phyloP scores from a whole-genome alignment of 92 coral and sea anemone genomes.

The Parazoanthus darwini region DNA sequence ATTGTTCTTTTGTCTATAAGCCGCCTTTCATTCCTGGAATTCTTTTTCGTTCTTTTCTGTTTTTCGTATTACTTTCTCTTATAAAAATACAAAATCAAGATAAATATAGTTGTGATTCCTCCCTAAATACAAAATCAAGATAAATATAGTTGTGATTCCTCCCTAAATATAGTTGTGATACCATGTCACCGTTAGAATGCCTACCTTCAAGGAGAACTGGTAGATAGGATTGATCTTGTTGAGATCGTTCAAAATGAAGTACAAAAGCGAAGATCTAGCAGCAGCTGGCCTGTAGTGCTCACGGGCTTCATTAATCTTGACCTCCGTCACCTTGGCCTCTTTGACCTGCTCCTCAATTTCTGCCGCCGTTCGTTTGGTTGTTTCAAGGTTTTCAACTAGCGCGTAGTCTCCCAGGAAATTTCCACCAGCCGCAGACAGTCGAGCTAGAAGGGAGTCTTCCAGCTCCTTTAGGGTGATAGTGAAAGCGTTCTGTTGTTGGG shows the following conservation, averaged over 20 bases:
- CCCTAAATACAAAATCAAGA: background rate
- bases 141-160: too few species aligned
- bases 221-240: conserved; percentile 99
- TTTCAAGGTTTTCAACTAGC: conserved; percentile 96
- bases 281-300: conserved; percentile 99
- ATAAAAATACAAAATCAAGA: too few species aligned
- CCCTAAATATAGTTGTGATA: background rate
- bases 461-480: conserved; percentile 94
- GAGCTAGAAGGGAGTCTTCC: conserved; percentile 91
- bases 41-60: too few species aligned
- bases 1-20: background rate
- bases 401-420: conserved; percentile 99
- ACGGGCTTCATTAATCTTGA: conserved; percentile 98
- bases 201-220: conserved; percentile 97
- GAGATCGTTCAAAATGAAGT: conserved; percentile 95
- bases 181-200: background rate
- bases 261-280: conserved; percentile 84
- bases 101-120: too few species aligned
- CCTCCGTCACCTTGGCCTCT: conserved; percentile 92
- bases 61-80: background rate
- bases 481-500: conserved; percentile 95
- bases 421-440: conserved; percentile 98
- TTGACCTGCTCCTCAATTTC: conserved; percentile 97
- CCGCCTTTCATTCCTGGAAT: background rate
- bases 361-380: conserved; percentile 97